Evolutionary conservation across 2,113 vertebrate genomes (phyloP).

Genomic region (Rostratula benghalensis): DNA sequence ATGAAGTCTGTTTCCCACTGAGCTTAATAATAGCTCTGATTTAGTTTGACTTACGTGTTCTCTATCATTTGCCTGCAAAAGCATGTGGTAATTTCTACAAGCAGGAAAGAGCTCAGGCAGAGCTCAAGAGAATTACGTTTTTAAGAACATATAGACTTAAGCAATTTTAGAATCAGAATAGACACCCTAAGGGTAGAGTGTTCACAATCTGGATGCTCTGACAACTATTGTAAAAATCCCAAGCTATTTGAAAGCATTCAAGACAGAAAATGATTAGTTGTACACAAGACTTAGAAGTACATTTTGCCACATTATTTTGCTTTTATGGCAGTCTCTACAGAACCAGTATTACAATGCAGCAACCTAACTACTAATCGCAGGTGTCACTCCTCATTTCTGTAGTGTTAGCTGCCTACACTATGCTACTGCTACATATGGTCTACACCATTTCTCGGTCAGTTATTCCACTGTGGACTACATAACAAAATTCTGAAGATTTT

Average conservation of each 20-base stretch:
- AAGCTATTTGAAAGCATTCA: constrained; percentile 29
- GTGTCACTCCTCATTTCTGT: background rate
- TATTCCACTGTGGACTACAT: background rate
- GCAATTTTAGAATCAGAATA: background rate
- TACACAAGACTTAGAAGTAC: background rate
- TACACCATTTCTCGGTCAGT: background rate
- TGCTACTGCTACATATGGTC: background rate
- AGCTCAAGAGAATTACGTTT: background rate
- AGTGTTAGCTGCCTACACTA: background rate
- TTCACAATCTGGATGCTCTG: constrained; percentile 18
- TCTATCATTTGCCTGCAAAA: background rate
- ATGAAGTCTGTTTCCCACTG: background rate
- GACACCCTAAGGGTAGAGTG: background rate
- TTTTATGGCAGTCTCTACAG: background rate
- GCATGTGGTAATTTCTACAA: background rate
- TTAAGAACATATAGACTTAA: background rate
- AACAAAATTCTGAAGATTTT: background rate
- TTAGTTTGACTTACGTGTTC: background rate
- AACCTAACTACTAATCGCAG: background rate
- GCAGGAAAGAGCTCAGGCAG: background rate
- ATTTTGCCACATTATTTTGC: background rate
- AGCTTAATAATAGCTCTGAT: background rate
- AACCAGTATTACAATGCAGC: background rate
- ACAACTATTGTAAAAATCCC: constrained; percentile 55
- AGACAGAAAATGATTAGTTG: constrained; percentile 13